phyloP scores from a whole-genome alignment of 1,140 invertebrate genomes.

The Drosophila miranda region DNA sequence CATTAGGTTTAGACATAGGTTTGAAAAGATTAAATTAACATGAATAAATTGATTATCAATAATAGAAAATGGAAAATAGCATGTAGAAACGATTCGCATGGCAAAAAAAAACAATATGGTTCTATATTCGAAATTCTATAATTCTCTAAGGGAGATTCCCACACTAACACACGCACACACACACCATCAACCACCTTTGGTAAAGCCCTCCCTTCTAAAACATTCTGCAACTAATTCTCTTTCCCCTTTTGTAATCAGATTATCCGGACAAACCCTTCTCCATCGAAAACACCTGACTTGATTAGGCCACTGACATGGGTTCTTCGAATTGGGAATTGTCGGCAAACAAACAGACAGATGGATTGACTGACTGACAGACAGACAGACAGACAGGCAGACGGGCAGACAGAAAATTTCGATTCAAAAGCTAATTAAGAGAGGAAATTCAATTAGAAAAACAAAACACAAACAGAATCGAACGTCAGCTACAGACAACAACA shows the following conservation, averaged over 20 bases:
- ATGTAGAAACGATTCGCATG: too few relatives aligned
- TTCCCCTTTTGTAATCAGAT: slow-evolving; percentile 59
- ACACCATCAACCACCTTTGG: slow-evolving; percentile 8
- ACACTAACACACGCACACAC: background rate
- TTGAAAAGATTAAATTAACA: too few relatives aligned
- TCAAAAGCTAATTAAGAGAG: slow-evolving; percentile 44
- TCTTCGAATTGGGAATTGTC: slow-evolving; percentile 16
- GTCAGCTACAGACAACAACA: slow-evolving; percentile 41
- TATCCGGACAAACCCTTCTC: slow-evolving; percentile 36
- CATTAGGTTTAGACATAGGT: slow-evolving; percentile 37
- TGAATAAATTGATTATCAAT: too few relatives aligned
- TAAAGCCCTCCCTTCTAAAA: background rate
- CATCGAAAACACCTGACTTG: slow-evolving; percentile 48
- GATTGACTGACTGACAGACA: slow-evolving; percentile 7
- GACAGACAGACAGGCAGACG: slow-evolving; percentile 23
- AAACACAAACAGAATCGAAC: slow-evolving; percentile 22
- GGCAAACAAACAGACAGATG: slow-evolving; percentile 4
- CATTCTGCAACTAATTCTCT: slow-evolving; percentile 24
- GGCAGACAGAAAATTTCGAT: slow-evolving; percentile 13
- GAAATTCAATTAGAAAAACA: slow-evolving; percentile 54
- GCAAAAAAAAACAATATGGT: too few relatives aligned
- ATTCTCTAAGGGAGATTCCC: background rate
- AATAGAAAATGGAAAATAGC: too few relatives aligned
- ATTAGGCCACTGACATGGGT: slow-evolving; percentile 61
- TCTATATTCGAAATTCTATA: background rate